Base-by-base conservation (phyloP, 1,140 invertebrate genomes). In the Latrodectus geometricus region DNA sequence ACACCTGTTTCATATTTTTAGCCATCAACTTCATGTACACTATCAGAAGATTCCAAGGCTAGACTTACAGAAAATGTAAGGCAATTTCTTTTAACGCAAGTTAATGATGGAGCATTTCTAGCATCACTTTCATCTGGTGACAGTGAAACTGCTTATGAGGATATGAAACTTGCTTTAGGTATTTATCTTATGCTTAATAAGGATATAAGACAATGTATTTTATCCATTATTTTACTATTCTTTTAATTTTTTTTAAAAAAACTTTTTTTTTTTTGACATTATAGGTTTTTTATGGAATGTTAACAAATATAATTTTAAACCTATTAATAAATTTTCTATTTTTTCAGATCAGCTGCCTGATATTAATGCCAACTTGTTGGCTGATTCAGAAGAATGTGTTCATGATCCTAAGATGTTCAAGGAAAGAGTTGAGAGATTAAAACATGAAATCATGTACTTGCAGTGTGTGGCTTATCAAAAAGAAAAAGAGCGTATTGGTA, bases 371-470 rank as follows among this genome's bases (percentile, higher is more conserved):
- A 72, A 73, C 48, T 11, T 82, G 15, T 15, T 73, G 20, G 56
- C 70, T 20, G 79, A 82, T 35, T 17, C 78, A 23, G 79, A 82
- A 61, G 79, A 82, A 1, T 56, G 52, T 11, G 17, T 20, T n/a
- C 20, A 74, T 23, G 78, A 86, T 61, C 49, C 69, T 8, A 15
- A 50, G 15, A 35, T 20, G 4, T 84, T 61, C 8, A 78, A 73
- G 21, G 84, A 87, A 50, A 86, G 23, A 23, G 66, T 84, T 20
- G 69, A 69, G 14, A 87, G 70, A 56, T 61, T 87, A 0, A 87
- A 80, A n/a, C 50, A 80, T 49, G 86, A 87, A 80, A 80, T 87
- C 23, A n/a, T 80, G 20, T 80, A 66, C 20, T 52, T 87, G 1
- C 70, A 87, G 20, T 73, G 48, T 15, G 56, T 87, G 54, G 68